phyloP scores from a whole-genome alignment of 2,888 invertebrate genomes.

The Dasysyrphus albostriatus region DNA sequence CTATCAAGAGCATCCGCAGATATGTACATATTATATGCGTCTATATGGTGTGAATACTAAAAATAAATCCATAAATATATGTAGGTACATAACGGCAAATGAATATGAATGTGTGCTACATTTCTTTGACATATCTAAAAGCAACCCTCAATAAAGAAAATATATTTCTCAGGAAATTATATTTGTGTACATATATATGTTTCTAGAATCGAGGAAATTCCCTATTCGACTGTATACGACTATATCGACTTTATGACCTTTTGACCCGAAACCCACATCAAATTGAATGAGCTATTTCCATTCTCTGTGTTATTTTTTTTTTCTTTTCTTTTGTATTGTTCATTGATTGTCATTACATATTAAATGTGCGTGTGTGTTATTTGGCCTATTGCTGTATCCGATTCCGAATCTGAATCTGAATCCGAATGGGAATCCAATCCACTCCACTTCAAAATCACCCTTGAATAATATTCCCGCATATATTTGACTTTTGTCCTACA shows the following conservation, averaged over 20 bases:
- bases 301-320: slow-evolving; percentile 6
- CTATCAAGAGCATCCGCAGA: slow-evolving; percentile 36
- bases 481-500: slow-evolving; percentile 33
- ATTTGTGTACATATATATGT: background rate
- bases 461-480: slow-evolving; percentile 69
- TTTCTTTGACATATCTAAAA: slow-evolving; percentile 14
- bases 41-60: slow-evolving; percentile 31
- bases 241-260: slow-evolving; percentile 59
- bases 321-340: slow-evolving; percentile 10
- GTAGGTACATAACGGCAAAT: background rate
- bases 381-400: slow-evolving; percentile 27
- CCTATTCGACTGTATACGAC: background rate
- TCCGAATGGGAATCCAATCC: slow-evolving; percentile 3
- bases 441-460: slow-evolving; percentile 25
- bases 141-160: background rate
- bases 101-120: slow-evolving; percentile 34
- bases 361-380: slow-evolving; percentile 16
- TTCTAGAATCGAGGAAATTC: background rate
- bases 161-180: slow-evolving; percentile 25
- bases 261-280: slow-evolving; percentile 70
- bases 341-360: slow-evolving; percentile 39
- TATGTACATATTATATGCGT: slow-evolving; percentile 7
- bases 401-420: background rate
- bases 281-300: slow-evolving; percentile 45
- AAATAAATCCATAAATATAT: slow-evolving; percentile 20